Evolutionary conservation across 2,797 vertebrate species (phyloP), one percentile per base, ranked within the genome.

Genomic region (Arrhamphus sclerolepis): DNA sequence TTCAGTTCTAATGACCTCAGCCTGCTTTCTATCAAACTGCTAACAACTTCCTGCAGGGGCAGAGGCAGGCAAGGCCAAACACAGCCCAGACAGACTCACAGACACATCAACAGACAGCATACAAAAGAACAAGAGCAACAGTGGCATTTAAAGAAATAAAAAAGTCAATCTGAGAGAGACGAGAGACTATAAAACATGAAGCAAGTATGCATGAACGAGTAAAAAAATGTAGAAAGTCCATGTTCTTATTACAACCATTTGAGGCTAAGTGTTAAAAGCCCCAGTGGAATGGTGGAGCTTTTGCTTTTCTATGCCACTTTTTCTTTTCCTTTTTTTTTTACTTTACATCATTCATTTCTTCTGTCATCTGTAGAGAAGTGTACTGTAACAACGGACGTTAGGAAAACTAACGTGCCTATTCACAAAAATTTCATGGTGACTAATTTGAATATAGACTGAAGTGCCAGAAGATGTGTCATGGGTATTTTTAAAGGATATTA

Each of bases 41-140:
- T 85, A 87, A 86, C 83, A 81, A 87, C 86, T 90, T 89, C 88
- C 88, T 91, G 89, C 78, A 81, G 72, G 72, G 81, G 70, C 72
- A 76, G 81, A 73, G 62, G 52, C 48, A 49, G 81, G 66, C 86
- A 79, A 89, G 83, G 85, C 81, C 84, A 85, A 88, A 86, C 83
- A 86, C 66, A 50, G 57, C 75, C 81, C 77, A 80, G 80, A 82
- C 71, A 77, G 59, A 78, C 10, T 72, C 68, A 75, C 31, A 56
- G 79, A 80, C 62, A 72, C 61, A 78, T 82, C 72, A 64, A 72
- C 24, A 72, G 59, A 41, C 56, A 57, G 47, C 54, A 57, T 50
- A 55, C 21, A 6, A 49, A 52, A 67, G 68, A 70, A 75, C 56
- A 56, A 69, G 57, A 58, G 31, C 17, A 41, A 49, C 22, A 46